These are phyloP conservation scores for Pangasius macronema DNA, from an alignment of 2,797 vertebrate genomes.

Conservation along the genomic window DNA sequence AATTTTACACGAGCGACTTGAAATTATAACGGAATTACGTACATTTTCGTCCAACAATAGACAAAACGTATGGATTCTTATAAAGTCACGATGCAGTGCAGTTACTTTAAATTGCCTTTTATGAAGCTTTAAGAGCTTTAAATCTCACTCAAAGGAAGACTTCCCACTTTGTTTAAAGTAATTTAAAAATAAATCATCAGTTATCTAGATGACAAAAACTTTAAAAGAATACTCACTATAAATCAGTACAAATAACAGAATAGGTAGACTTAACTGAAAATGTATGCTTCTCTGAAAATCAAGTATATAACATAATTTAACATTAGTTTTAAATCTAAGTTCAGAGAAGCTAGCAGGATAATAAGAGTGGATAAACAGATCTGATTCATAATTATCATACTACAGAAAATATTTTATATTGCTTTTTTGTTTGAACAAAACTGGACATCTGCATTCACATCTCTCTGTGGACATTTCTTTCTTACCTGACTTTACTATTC, in stretches of 20 bases:
- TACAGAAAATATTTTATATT: neutral
- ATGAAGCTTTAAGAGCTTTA: neutral
- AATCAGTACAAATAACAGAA: neutral
- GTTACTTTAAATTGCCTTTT: slow-evolving; percentile 5
- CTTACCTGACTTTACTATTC: neutral
- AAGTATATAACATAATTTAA: too few species aligned
- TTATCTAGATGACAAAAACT: neutral
- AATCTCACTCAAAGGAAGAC: neutral
- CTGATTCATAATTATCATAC: neutral
- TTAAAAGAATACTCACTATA: neutral
- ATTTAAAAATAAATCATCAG: neutral
- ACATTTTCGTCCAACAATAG: too few species aligned
- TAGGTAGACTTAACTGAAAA: neutral
- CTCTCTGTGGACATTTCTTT: slow-evolving; percentile 14
- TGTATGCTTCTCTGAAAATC: neutral
- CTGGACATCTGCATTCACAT: slow-evolving; percentile 8
- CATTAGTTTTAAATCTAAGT: neutral
- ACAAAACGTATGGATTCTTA: neutral
- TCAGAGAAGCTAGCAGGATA: neutral
- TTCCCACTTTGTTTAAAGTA: neutral
- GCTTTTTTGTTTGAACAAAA: neutral
- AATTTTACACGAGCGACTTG: too few species aligned
- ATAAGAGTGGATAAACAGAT: neutral
- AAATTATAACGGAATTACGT: too few species aligned
- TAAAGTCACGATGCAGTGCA: neutral